Evolutionary conservation across 1,140 invertebrate species (phyloP).

Genomic region (Popillia japonica): DNA sequence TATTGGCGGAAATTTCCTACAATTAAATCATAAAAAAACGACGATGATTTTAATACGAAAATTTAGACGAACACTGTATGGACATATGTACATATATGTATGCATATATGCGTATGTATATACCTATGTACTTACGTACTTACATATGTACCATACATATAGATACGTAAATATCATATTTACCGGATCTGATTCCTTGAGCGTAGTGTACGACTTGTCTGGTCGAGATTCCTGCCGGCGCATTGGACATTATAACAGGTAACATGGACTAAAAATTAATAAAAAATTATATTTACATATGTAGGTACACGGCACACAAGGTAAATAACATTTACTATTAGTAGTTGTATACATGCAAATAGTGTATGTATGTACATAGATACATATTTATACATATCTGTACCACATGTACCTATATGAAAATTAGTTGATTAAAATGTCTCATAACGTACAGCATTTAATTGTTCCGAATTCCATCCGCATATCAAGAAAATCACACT

Average conservation of each 20-base stretch:
- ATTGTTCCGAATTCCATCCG: constrained; percentile 34
- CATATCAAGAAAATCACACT: constrained; percentile 6
- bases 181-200: background rate
- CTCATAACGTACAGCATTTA: constrained; percentile 5
- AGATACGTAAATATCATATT: background rate
- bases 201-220: constrained; percentile 35
- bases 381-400: too few relatives aligned
- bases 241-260: constrained; percentile 22
- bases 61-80: too few relatives aligned
- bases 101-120: too few relatives aligned
- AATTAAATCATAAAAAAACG: background rate
- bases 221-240: constrained; percentile 21
- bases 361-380: too few relatives aligned
- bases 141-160: too few relatives aligned
- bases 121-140: too few relatives aligned
- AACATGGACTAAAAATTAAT: background rate
- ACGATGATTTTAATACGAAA: background rate
- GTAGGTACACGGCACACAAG: too few relatives aligned
- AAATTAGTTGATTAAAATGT: too few relatives aligned
- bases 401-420: too few relatives aligned
- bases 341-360: too few relatives aligned
- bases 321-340: too few relatives aligned
- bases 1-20: constrained; percentile 58
- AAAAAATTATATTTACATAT: background rate
- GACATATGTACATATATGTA: too few relatives aligned